Conservation (phyloP, 2,113 vertebrate species). For the Kobus ellipsiprymnus region DNA sequence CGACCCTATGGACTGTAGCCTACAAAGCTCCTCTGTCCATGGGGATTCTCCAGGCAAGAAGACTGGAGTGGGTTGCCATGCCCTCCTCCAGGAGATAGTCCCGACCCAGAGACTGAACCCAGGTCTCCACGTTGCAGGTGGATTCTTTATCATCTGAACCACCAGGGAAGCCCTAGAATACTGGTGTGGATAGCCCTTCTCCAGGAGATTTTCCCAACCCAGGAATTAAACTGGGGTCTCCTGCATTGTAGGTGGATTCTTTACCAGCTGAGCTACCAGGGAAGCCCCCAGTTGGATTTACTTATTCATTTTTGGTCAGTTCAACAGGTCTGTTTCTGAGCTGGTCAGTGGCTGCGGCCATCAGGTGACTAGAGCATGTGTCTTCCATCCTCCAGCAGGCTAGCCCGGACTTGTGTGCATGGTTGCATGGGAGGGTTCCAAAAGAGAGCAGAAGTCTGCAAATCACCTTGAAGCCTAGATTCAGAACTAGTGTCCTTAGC, state of each 20-base stretch:
- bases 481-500: neutral
- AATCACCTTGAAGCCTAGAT: neutral
- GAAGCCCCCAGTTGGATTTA: neutral
- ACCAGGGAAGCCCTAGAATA: neutral
- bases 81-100: neutral
- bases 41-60: neutral
- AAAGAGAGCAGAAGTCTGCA: neutral
- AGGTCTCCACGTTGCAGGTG: neutral
- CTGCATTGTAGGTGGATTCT: neutral
- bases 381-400: neutral
- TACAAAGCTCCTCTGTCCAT: neutral
- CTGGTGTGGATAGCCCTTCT: neutral
- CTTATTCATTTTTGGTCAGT: neutral
- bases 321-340: neutral
- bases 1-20: neutral
- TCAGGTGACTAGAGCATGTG: neutral
- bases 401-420: neutral
- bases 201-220: neutral
- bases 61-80: neutral
- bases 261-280: neutral
- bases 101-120: neutral
- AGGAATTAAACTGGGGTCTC: neutral
- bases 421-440: neutral
- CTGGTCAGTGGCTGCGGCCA: neutral
- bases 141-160: neutral